Conservation (phyloP, 2,113 vertebrate species). For the Indicator maculatus region DNA sequence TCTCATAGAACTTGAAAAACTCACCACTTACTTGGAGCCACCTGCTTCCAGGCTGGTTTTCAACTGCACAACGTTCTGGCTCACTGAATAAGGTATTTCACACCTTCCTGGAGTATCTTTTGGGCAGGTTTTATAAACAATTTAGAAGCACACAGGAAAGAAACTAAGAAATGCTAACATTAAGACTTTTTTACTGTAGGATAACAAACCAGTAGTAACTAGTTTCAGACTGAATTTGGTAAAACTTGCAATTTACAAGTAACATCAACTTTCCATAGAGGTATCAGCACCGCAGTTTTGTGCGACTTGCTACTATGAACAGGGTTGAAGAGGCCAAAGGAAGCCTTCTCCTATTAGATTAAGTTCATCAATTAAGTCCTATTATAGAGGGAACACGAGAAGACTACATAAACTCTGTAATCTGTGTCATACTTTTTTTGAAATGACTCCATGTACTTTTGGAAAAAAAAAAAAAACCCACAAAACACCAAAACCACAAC, state of each 20-base stretch:
- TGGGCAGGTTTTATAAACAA: neutral
- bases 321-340: constrained; percentile 27
- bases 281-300: neutral
- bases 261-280: neutral
- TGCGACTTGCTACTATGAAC: neutral
- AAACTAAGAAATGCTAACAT: neutral
- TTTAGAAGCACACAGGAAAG: neutral
- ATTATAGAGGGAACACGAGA: constrained; percentile 22
- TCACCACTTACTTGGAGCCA: neutral
- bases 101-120: neutral
- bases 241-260: neutral
- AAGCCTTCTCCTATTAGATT: constrained; percentile 50
- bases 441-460: neutral
- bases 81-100: neutral
- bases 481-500: neutral
- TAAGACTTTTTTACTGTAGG: neutral
- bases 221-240: neutral
- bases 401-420: constrained; percentile 1
- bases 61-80: neutral
- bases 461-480: neutral
- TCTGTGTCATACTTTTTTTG: neutral
- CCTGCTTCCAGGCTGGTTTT: neutral
- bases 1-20: neutral
- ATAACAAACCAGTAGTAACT: neutral
- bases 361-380: constrained; percentile 50